Evolutionary conservation across 2,888 invertebrate genomes (phyloP).

Genomic region (Andrena praecox): DNA sequence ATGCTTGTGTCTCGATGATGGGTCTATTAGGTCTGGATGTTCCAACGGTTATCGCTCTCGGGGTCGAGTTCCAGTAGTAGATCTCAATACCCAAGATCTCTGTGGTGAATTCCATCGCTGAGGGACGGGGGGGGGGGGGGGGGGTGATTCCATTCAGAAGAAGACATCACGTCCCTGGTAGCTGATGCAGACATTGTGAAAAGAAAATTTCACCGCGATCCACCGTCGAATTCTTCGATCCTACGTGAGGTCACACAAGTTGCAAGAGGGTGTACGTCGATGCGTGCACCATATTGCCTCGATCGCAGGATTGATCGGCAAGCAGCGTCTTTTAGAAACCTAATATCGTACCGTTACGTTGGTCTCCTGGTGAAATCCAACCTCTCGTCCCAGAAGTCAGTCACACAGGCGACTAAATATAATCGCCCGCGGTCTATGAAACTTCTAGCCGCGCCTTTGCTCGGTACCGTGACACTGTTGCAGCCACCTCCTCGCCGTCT

Average conservation of each 20-base stretch:
- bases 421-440: conserved; percentile 47
- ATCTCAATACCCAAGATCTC: no score
- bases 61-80: not conserved
- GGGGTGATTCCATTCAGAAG: no score
- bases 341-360: conserved; percentile 56
- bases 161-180: no score
- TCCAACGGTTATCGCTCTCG: not conserved
- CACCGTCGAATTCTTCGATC: no score
- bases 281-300: conserved; percentile 6
- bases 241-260: no score
- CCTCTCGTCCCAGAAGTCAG: conserved; percentile 13
- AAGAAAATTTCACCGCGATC: no score
- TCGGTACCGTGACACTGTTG: conserved; percentile 54
- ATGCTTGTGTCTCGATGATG: conserved; percentile 11
- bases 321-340: conserved; percentile 43
- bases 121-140: no score
- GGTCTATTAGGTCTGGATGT: not conserved
- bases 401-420: conserved; percentile 30
- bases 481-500: not conserved
- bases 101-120: not conserved
- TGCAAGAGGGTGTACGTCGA: not conserved
- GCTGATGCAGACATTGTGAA: no score
- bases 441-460: conserved; percentile 56
- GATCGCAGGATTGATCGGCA: conserved; percentile 19
- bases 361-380: conserved; percentile 52